Evolutionary conservation across 2,113 vertebrate genomes (phyloP).

Genomic region (Picathartes gymnocephalus): DNA sequence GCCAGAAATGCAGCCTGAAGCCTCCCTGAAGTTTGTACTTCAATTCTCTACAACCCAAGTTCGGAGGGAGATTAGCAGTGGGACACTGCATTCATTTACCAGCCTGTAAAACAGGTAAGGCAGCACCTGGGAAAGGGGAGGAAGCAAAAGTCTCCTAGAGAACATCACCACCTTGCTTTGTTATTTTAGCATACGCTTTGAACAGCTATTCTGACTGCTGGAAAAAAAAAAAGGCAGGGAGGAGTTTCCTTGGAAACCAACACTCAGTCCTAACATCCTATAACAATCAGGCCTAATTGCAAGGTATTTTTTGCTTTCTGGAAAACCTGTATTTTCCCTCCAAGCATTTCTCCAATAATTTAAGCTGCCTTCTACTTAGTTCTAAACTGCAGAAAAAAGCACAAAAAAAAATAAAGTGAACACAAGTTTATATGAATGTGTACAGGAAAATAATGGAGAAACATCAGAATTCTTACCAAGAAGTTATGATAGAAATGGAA

Average conservation of each 20-base stretch:
- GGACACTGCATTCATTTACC: background rate
- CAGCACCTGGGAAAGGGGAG: conserved; percentile 3
- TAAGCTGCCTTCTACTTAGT: background rate
- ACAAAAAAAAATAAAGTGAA: background rate
- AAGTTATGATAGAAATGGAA: background rate
- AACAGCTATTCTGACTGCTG: background rate
- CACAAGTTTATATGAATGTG: background rate
- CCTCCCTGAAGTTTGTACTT: background rate
- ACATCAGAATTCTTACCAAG: background rate
- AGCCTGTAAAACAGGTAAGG: conserved; percentile 21
- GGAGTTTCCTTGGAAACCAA: conserved; percentile 36
- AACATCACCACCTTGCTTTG: background rate
- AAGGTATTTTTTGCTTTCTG: conserved; percentile 10
- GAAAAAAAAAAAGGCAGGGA: background rate
- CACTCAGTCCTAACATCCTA: background rate
- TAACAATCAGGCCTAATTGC: conserved; percentile 7
- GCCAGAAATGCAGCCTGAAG: background rate
- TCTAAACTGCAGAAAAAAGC: background rate
- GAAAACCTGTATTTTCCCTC: background rate
- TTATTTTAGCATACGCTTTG: background rate
- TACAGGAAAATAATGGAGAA: background rate
- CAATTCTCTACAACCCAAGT: background rate
- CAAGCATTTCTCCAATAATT: background rate
- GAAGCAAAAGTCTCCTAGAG: background rate
- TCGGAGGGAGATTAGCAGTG: background rate